Evolutionary conservation across 2,888 invertebrate genomes (phyloP).

Genomic region (Oscheius sp.): DNA sequence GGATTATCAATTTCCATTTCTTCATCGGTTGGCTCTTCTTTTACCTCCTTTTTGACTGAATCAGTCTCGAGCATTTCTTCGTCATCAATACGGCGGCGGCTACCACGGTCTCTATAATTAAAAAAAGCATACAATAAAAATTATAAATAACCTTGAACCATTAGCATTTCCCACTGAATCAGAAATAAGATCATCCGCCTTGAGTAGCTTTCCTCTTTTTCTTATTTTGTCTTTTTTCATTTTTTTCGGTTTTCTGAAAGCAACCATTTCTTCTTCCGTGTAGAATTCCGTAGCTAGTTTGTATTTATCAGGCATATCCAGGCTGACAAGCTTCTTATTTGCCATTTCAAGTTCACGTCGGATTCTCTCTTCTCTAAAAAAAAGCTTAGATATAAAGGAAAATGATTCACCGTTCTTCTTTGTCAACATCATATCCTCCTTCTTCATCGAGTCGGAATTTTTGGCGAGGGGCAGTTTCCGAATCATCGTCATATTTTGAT

Average conservation of each 20-base stretch:
- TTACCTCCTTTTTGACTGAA: constrained; percentile 20
- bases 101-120: constrained; percentile 19
- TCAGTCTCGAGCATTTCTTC: constrained; percentile 33
- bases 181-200: constrained; percentile 65
- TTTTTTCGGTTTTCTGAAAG: constrained; percentile 69
- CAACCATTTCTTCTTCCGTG: constrained; percentile 80
- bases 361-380: constrained; percentile 39
- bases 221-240: constrained; percentile 52
- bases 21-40: constrained; percentile 21
- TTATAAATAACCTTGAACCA: constrained; percentile 41
- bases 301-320: constrained; percentile 72
- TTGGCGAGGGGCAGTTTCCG: constrained; percentile 76
- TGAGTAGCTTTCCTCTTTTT: constrained; percentile 60
- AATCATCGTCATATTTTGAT: constrained; percentile 92
- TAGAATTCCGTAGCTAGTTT: constrained; percentile 87
- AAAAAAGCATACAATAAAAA: no score
- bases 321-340: constrained; percentile 76
- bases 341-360: constrained; percentile 52
- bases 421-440: constrained; percentile 58
- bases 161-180: constrained; percentile 52
- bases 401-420: constrained; percentile 59
- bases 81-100: constrained; percentile 28
- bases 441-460: constrained; percentile 60
- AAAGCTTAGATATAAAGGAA: no score
- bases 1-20: constrained; percentile 34